Percentiles rank a stretch among this genome's conserved stretches.
Conservation (phyloP, 1,140 invertebrate species). For the Drosophila eugracilis region DNA sequence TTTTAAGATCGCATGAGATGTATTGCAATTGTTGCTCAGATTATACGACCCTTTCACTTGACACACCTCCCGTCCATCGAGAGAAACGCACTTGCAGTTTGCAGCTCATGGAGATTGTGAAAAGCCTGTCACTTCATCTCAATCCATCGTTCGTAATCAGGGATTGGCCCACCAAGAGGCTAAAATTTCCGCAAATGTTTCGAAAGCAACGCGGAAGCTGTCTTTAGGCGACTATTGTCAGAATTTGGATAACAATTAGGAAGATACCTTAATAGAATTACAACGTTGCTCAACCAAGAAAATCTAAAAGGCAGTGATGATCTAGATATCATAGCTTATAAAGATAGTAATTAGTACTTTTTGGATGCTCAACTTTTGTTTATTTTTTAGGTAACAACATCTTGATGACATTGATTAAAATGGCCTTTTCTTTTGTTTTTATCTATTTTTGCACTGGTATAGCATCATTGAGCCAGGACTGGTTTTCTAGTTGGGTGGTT, state of each 20-base stretch:
- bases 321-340: no score
- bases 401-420: not conserved
- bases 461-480: constrained; percentile 41
- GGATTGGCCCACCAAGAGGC: not conserved
- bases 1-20: no score
- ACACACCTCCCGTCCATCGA: not conserved
- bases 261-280: not conserved
- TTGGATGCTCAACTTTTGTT: no score
- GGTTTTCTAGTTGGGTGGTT: constrained; percentile 44
- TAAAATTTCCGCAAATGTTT: not conserved
- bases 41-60: constrained; percentile 33
- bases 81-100: constrained; percentile 1
- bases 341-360: no score
- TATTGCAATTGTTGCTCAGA: constrained; percentile 32
- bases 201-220: not conserved
- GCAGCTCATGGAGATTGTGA: constrained; percentile 1
- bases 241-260: not conserved
- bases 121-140: constrained; percentile 9
- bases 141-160: constrained; percentile 10
- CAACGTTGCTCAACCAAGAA: not conserved
- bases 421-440: constrained; percentile 6
- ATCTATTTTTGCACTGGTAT: constrained; percentile 68
- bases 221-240: not conserved
- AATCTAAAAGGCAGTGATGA: not conserved
- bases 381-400: no score